phyloP scores from a whole-genome alignment of 2,888 invertebrate species.

The Exephanes ischioxanthus region DNA sequence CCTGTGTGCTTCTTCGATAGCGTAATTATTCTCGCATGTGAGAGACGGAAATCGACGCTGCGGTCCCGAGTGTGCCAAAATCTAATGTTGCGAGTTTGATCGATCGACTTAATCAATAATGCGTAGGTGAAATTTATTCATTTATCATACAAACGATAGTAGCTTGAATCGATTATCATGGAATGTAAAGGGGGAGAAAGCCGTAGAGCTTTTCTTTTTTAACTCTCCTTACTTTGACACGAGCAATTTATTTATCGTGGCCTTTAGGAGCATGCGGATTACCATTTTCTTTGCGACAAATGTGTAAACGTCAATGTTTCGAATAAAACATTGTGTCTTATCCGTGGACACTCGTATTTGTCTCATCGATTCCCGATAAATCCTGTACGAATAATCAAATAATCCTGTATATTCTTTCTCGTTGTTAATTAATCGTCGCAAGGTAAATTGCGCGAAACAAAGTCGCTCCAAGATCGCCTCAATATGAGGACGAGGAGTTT shows the following conservation, averaged over 20 bases:
- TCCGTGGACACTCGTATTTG: background rate
- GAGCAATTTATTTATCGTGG: constrained; percentile 9
- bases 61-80: constrained; percentile 58
- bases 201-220: constrained; percentile 7
- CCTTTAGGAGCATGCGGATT: constrained; percentile 34
- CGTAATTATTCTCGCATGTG: constrained; percentile 7
- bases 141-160: constrained; percentile 29
- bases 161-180: constrained; percentile 15
- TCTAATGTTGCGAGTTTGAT: constrained; percentile 28
- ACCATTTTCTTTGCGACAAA: constrained; percentile 17
- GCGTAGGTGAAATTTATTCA: constrained; percentile 42
- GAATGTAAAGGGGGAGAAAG: constrained; percentile 4
- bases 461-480: constrained; percentile 34
- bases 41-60: background rate
- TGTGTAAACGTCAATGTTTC: constrained; percentile 52
- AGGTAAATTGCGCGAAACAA: background rate
- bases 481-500: constrained; percentile 49
- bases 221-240: constrained; percentile 10
- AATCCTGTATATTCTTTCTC: background rate
- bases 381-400: background rate
- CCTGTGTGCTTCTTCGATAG: constrained; percentile 27
- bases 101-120: constrained; percentile 34
- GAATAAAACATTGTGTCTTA: constrained; percentile 56
- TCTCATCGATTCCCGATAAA: background rate
- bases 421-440: background rate